Evolutionary conservation across 2,888 invertebrate species (phyloP).

Genomic region (Encarsia formosa): DNA sequence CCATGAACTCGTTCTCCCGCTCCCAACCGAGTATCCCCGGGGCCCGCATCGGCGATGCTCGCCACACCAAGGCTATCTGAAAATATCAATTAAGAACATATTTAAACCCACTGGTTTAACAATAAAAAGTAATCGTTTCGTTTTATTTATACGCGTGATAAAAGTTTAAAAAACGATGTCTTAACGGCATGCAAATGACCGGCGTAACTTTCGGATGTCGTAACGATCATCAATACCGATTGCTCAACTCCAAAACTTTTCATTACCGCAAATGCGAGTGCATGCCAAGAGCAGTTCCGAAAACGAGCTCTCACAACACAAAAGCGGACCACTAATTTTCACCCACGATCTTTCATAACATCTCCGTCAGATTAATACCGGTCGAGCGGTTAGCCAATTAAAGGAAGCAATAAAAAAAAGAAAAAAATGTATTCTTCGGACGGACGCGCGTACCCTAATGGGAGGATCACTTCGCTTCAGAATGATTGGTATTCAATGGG

Average conservation of each 20-base stretch:
- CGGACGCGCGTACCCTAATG: neutral
- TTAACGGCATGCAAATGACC: neutral
- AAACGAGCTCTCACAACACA: neutral
- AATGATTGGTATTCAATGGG: slow-evolving; percentile 21
- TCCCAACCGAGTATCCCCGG: slow-evolving; percentile 50
- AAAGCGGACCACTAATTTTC: slow-evolving; percentile 1
- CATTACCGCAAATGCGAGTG: neutral
- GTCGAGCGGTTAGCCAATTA: slow-evolving; percentile 7
- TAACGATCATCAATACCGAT: neutral
- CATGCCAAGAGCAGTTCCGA: neutral
- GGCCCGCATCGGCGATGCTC: slow-evolving; percentile 49
- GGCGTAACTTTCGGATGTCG: neutral
- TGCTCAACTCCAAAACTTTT: neutral
- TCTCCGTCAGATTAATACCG: slow-evolving; percentile 13
- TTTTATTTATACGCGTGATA: neutral
- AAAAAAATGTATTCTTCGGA: slow-evolving; percentile 3
- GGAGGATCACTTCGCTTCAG: slow-evolving; percentile 2
- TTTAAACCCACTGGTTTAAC: neutral
- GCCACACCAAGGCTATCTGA: slow-evolving; percentile 50
- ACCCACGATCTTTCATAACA: slow-evolving; percentile 10
- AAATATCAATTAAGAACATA: neutral
- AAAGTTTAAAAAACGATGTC: neutral
- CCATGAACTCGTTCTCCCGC: slow-evolving; percentile 50
- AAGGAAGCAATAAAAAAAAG: neutral
- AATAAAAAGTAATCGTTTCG: neutral